A percentile compares a stretch with the other conserved stretches of the same genome.
phyloP scores from a whole-genome alignment of 2,113 vertebrate genomes.

The Mellivora capensis region DNA sequence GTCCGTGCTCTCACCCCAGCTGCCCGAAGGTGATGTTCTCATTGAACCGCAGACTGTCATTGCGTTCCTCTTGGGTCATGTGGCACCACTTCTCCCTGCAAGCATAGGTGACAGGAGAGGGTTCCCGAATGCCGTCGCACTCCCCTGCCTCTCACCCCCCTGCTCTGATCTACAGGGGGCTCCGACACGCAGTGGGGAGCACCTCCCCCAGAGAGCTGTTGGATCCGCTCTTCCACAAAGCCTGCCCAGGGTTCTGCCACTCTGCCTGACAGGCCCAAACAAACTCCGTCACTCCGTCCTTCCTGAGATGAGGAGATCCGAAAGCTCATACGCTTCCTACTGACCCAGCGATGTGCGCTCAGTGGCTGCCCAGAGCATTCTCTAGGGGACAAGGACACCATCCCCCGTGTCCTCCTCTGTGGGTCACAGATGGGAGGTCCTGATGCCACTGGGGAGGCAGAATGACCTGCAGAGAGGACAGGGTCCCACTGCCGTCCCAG shows the following conservation, averaged over 20 bases:
- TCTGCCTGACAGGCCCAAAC: rapidly evolving
- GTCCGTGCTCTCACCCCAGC: conserved; percentile 86
- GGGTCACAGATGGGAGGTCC: neutral
- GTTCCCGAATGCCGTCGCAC: rapidly evolving
- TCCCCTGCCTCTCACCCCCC: neutral
- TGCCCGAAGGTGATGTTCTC: conserved; percentile 99
- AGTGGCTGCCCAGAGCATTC: neutral
- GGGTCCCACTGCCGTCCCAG: rapidly evolving
- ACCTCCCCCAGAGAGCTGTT: rapidly evolving
- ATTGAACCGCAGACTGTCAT: conserved; percentile 93
- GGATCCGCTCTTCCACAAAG: neutral
- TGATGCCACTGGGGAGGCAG: rapidly evolving
- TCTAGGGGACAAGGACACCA: neutral
- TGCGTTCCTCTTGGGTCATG: conserved; percentile 95
- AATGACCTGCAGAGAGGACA: neutral
- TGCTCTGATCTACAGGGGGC: neutral
- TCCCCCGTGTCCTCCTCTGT: rapidly evolving
- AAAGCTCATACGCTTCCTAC: rapidly evolving
- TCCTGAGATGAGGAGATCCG: neutral
- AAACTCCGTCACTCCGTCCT: no score
- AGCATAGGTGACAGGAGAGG: neutral
- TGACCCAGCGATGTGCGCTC: rapidly evolving
- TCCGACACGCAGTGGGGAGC: neutral
- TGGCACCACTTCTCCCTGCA: conserved; percentile 98
- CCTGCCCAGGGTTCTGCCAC: neutral